Evolutionary conservation across 2,797 vertebrate species (phyloP).

Genomic region (Poliocrania exsul): DNA sequence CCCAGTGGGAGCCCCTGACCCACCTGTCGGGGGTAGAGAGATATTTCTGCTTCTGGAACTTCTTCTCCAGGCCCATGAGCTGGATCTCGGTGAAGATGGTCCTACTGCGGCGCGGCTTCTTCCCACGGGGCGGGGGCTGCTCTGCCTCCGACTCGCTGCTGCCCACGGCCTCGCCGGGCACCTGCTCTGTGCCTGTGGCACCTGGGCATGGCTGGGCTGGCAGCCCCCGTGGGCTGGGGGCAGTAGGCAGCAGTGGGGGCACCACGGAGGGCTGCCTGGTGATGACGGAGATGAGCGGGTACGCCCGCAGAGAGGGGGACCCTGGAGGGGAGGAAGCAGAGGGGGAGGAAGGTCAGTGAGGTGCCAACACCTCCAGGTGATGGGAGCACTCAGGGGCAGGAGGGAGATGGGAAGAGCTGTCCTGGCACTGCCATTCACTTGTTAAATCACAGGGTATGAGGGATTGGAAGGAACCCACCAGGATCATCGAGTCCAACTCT

Average conservation of each 20-base stretch:
- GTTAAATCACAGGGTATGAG: background rate
- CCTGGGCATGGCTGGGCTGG: slow-evolving; percentile 70
- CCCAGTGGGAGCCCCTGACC: background rate
- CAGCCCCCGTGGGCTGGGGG: slow-evolving; percentile 56
- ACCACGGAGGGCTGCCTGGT: slow-evolving; percentile 85
- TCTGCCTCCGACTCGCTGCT: slow-evolving; percentile 96
- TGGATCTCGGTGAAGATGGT: slow-evolving; percentile 98
- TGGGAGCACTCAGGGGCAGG: rapidly evolving
- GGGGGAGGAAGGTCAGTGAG: background rate
- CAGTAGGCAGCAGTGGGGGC: slow-evolving; percentile 80
- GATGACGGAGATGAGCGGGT: slow-evolving; percentile 93
- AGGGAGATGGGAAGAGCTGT: background rate
- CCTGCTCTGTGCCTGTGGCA: slow-evolving; percentile 72
- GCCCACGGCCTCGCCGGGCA: slow-evolving; percentile 71
- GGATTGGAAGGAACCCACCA: background rate
- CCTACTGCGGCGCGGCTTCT: slow-evolving; percentile 93
- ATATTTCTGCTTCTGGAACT: slow-evolving; percentile 99
- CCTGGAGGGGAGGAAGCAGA: slow-evolving; percentile 75
- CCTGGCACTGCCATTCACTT: background rate
- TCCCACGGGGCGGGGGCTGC: slow-evolving; percentile 81
- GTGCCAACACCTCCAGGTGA: background rate
- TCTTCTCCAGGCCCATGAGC: slow-evolving; percentile 98
- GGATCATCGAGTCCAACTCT: too few relatives aligned
- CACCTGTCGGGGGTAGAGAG: slow-evolving; percentile 97
- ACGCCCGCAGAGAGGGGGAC: slow-evolving; percentile 85